Conservation (phyloP, 2,888 invertebrate genomes). For the Eupithecia centaureata region DNA sequence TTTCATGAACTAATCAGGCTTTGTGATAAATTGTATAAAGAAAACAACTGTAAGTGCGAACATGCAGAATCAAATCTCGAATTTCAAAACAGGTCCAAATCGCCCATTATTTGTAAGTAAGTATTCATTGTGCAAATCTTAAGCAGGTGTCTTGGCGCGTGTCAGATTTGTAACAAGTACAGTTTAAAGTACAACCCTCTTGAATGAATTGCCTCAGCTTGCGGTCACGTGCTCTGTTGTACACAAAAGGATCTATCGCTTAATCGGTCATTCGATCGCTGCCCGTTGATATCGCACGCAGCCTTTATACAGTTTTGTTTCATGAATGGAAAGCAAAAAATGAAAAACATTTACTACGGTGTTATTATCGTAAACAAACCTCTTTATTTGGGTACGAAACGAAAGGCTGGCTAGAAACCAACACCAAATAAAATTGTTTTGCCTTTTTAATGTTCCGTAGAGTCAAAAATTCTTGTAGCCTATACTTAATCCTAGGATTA, state of each 20-base stretch:
- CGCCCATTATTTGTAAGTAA: not conserved
- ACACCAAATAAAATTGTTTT: constrained; percentile 14
- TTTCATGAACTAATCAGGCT: not conserved
- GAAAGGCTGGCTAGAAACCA: constrained; percentile 21
- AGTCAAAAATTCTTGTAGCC: not conserved
- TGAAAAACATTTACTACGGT: constrained; percentile 59
- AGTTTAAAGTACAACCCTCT: constrained; percentile 50
- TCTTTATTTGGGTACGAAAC: constrained; percentile 51
- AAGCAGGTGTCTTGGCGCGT: constrained; percentile 32
- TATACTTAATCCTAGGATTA: not conserved
- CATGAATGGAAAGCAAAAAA: constrained; percentile 75
- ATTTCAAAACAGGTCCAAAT: constrained; percentile 15
- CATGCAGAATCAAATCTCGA: constrained; percentile 10
- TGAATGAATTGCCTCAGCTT: constrained; percentile 68
- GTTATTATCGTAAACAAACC: constrained; percentile 66
- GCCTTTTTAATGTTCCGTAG: not conserved
- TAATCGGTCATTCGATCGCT: constrained; percentile 76
- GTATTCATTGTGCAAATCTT: not conserved
- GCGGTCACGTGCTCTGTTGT: constrained; percentile 76
- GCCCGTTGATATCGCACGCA: constrained; percentile 60
- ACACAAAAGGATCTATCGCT: constrained; percentile 70
- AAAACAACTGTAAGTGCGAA: not conserved
- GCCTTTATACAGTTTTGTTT: constrained; percentile 65
- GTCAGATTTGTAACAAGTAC: constrained; percentile 34
- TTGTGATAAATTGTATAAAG: not conserved